phyloP scores from a whole-genome alignment of 2,888 invertebrate species.

The Nephrotoma guestfalica region DNA sequence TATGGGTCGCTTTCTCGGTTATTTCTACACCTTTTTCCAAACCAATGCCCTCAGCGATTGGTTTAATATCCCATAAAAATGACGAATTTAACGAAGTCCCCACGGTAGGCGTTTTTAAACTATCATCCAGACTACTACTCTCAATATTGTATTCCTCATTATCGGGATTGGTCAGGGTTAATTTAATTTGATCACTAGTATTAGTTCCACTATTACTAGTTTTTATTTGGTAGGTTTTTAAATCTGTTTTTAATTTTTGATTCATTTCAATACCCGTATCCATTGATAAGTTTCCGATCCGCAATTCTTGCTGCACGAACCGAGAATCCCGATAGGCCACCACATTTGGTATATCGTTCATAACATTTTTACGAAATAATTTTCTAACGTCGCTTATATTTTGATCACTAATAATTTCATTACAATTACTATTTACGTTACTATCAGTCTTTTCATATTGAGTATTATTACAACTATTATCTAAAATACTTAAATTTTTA shows the following conservation, averaged over 20 bases:
- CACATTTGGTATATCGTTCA: conserved; percentile 31
- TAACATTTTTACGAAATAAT: conserved; percentile 10
- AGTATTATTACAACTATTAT: background rate
- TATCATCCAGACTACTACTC: background rate
- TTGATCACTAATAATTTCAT: background rate
- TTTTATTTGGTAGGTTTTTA: conserved; percentile 13
- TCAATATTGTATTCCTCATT: conserved; percentile 14
- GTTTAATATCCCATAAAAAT: conserved; percentile 30
- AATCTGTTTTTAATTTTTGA: conserved; percentile 16
- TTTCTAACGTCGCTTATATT: conserved; percentile 1
- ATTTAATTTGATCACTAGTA: conserved; percentile 16
- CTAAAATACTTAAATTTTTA: conserved; percentile 22
- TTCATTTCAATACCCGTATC: conserved; percentile 30
- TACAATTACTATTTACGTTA: background rate
- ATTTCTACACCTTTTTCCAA: conserved; percentile 21
- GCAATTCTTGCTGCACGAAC: conserved; percentile 30
- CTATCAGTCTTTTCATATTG: background rate
- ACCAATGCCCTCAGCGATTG: conserved; percentile 26
- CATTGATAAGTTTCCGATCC: conserved; percentile 30
- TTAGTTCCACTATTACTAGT: background rate
- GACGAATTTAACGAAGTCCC: conserved; percentile 10
- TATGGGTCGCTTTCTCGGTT: conserved; percentile 14
- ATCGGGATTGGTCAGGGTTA: conserved; percentile 29
- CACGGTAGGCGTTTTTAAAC: conserved; percentile 7
- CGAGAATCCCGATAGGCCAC: conserved; percentile 28